Evolutionary conservation across 2,888 invertebrate species (phyloP).

Genomic region (Pseudoips prasinana): DNA sequence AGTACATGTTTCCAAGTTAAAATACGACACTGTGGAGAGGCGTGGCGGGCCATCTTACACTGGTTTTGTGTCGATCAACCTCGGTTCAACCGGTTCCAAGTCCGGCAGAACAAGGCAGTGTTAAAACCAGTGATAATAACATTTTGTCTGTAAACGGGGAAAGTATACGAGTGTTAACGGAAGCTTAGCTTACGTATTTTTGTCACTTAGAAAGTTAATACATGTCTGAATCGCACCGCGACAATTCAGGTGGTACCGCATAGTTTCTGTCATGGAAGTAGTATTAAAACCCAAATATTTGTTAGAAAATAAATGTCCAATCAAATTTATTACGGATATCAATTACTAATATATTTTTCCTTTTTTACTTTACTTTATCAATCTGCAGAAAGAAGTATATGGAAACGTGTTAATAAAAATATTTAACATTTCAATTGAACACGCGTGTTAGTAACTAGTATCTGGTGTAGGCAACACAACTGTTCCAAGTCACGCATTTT

Average conservation of each 20-base stretch:
- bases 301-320: too few relatives aligned
- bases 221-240: too few relatives aligned
- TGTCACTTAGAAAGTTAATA: slow-evolving; percentile 11
- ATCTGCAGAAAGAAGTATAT: too few relatives aligned
- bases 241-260: too few relatives aligned
- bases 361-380: too few relatives aligned
- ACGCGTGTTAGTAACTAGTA: slow-evolving; percentile 14
- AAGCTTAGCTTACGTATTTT: slow-evolving; percentile 13
- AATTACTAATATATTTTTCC: too few relatives aligned
- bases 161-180: slow-evolving; percentile 12
- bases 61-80: slow-evolving; percentile 44
- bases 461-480: slow-evolving; percentile 8
- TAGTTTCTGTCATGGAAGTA: too few relatives aligned
- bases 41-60: slow-evolving; percentile 31
- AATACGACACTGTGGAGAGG: slow-evolving; percentile 11
- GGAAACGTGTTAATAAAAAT: slow-evolving; percentile 17
- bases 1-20: slow-evolving; percentile 5
- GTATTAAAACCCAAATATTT: too few relatives aligned
- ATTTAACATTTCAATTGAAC: slow-evolving; percentile 13
- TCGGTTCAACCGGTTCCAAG: slow-evolving; percentile 67
- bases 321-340: too few relatives aligned
- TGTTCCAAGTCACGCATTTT: slow-evolving; percentile 33
- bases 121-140: slow-evolving; percentile 57
- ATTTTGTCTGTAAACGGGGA: slow-evolving; percentile 40
- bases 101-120: slow-evolving; percentile 52